Base-by-base conservation (phyloP, 2,797 vertebrate species). In the Eulemur albifrons region DNA sequence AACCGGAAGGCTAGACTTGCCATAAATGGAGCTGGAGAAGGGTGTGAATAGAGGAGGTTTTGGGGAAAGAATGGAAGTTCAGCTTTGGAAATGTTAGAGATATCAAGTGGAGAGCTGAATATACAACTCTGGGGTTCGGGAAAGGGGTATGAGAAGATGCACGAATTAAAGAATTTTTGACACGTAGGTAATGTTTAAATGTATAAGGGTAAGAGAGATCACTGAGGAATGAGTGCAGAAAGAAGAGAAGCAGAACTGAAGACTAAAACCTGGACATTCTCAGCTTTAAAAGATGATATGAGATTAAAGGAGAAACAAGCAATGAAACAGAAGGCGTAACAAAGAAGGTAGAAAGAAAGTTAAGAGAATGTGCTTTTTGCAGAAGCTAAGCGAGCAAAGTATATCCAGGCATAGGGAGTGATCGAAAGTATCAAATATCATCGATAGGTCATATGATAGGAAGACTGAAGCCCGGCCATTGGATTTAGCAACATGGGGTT, bases 351-450 rank as follows among this genome's bases (percentile, higher is more conserved):
- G 38, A n/a, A 54, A 67, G 67, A 85, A 65, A 63, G 69, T 30
- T 5, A 69, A 79, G 21, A 88, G n/a, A n/a, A 13, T 30, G n/a
- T 40, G 32, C 12, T 43, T 72, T 38, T 35, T 40, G 38, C 50
- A 12, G 25, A 48, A 38, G 27, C 18, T 9, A 35, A 52, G 35
- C 35, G 35, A 86, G 57, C 7, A 48, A 25, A 70, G 23, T 63
- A 6, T 48, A 48, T n/a, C 4, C 3, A 52, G 79, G 45, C 14
- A 15, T 1, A 35, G 4, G n/a, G 13, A 61, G 1, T 30, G 15
- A 11, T 38, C 3, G 0, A 4, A 81, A 35, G 12, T 18, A 4
- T 89, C 54, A 27, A 1, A 6, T 17, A 4, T 77, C 7, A 6
- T n/a, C 8, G 13, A n/a, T 7, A 10, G 10, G 23, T 45, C 30